Evolutionary conservation across 2,113 vertebrate genomes (phyloP), one percentile per base, ranked within the genome.

Genomic region (Hippopotamus amphibius): DNA sequence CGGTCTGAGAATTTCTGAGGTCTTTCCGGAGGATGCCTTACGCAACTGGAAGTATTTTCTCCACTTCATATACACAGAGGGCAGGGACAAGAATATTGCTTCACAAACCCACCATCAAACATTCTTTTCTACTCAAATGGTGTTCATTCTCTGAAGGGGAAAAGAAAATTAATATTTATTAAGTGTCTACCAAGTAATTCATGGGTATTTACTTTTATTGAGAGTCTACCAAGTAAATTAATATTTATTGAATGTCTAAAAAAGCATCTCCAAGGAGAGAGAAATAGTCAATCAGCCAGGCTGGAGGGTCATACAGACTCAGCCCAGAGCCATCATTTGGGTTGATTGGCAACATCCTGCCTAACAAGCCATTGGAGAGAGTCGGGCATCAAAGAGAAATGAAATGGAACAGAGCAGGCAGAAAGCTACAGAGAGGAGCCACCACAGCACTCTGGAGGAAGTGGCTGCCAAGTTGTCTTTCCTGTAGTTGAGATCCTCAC

Each of bases 91-190:
- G 28, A 80, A 57, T 74, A 88, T 50, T 92, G 28, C 41, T 88
- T 68, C 66, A 43, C 6, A 46, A 90, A n/a, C 61, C 17, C n/a
- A 33, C 50, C 80, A 57, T 84, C 57, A 57, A 86, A 94, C n/a
- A 28, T 63, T 83, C 46, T 96, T 85, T 94, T 88, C 86, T 77
- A 53, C 24, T 68, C 41, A 95, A 74, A 53, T 93, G 46, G n/a
- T 95, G 19, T 85, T 96, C 28, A 82, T 41, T 90, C 87, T 89
- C 37, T 77, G 55, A 92, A 87, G 33, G 55, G 30, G 30, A 50
- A 94, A 95, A 90, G 46, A 89, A 97, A 93, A 90, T 88, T 81
- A 71, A 33, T 92, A 92, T 95, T 96, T 95, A 93, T 82, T 89
- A 37, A 93, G 55, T 95, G n/a, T 92, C 41, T 87, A 92, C 41